Conservation (phyloP, 1,140 invertebrate species). For the Bombyx mandarina region DNA sequence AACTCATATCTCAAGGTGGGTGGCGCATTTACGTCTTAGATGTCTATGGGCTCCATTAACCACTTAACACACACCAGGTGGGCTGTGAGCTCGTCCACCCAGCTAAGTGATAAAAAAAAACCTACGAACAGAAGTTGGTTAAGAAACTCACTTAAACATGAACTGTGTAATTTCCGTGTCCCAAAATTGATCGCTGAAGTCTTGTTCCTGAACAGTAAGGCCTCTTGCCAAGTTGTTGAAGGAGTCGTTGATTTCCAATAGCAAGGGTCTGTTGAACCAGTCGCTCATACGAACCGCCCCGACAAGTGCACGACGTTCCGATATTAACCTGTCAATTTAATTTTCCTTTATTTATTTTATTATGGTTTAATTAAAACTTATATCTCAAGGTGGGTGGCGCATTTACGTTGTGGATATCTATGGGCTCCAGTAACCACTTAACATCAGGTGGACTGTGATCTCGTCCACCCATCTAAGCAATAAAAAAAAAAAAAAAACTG, state of each 20-base stretch:
- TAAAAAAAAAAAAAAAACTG: too few species aligned
- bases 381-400: too few species aligned
- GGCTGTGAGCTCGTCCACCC: too few species aligned
- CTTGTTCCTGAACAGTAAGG: constrained; percentile 79
- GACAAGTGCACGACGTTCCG: constrained; percentile 72
- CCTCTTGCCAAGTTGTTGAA: constrained; percentile 82
- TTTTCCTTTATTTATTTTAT: background rate
- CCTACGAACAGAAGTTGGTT: background rate
- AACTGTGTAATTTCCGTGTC: constrained; percentile 85
- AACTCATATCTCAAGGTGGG: background rate
- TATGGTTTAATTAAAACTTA: too few species aligned
- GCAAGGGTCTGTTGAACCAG: constrained; percentile 80
- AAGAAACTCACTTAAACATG: constrained; percentile 74
- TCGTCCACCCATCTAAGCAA: too few species aligned
- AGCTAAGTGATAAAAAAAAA: too few species aligned
- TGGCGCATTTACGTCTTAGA: background rate
- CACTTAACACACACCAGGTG: too few species aligned
- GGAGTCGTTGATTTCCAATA: constrained; percentile 78
- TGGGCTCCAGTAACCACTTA: too few species aligned
- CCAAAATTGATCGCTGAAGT: constrained; percentile 80
- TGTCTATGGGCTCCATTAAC: too few species aligned
- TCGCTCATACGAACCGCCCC: constrained; percentile 80
- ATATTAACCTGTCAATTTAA: constrained; percentile 72
- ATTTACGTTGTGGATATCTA: too few species aligned
- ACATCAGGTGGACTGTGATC: too few species aligned